Conservation (phyloP, 2,797 vertebrate species). For the Catharus ustulatus region DNA sequence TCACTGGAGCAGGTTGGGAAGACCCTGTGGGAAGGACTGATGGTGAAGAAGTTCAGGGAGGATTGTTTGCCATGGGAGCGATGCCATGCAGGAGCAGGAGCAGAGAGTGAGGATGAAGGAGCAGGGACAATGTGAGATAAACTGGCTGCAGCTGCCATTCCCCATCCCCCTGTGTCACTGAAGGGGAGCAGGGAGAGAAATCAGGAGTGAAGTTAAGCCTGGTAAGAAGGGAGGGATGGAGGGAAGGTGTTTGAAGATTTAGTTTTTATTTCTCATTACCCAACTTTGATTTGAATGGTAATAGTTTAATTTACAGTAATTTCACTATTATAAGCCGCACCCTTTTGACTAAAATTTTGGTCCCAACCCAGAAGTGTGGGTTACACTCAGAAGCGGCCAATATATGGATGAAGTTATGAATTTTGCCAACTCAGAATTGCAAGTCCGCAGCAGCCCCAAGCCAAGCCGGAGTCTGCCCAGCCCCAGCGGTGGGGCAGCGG, state of each 20-base stretch:
- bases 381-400: too few relatives aligned
- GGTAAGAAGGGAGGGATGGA: background rate
- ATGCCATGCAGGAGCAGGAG: background rate
- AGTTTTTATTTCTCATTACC: background rate
- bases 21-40: background rate
- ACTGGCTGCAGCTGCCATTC: background rate
- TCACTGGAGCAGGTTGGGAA: background rate
- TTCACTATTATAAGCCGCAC: too few relatives aligned
- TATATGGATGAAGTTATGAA: too few relatives aligned
- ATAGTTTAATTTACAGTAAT: too few relatives aligned
- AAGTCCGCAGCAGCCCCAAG: too few relatives aligned
- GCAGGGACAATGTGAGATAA: background rate
- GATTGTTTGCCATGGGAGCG: background rate
- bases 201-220: background rate
- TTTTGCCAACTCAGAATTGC: too few relatives aligned
- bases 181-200: background rate
- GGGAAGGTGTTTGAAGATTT: background rate
- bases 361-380: too few relatives aligned
- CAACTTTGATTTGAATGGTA: background rate
- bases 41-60: background rate
- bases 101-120: background rate
- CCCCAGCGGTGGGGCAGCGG: too few relatives aligned
- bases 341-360: too few relatives aligned
- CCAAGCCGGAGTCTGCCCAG: too few relatives aligned
- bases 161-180: background rate